phyloP scores from a whole-genome alignment of 1,140 invertebrate species.

The Radopholus similis region DNA sequence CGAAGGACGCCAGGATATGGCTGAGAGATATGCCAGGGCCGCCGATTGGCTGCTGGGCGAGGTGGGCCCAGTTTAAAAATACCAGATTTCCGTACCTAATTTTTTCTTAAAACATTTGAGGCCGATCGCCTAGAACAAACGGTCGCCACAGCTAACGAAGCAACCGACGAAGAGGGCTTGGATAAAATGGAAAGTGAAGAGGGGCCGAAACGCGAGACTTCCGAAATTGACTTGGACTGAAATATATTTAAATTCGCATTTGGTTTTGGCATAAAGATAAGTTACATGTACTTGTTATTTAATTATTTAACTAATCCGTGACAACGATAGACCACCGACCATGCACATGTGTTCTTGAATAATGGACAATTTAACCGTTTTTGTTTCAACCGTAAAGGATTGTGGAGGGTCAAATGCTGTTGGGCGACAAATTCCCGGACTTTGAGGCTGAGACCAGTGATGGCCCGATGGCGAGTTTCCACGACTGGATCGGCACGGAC shows the following conservation, averaged over 20 bases:
- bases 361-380: too few relatives aligned
- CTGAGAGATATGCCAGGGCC: neutral
- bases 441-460: conserved; percentile 41
- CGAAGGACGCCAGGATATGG: neutral
- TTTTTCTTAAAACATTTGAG: neutral
- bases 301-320: too few relatives aligned
- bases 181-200: neutral
- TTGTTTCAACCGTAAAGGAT: too few relatives aligned
- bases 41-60: conserved; percentile 4
- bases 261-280: too few relatives aligned
- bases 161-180: neutral
- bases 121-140: neutral
- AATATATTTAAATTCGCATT: too few relatives aligned
- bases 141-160: neutral
- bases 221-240: conserved; percentile 7
- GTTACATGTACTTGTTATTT: too few relatives aligned
- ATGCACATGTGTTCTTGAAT: too few relatives aligned
- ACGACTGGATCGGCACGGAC: conserved; percentile 61
- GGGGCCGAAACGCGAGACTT: neutral
- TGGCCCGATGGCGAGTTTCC: conserved; percentile 38
- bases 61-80: neutral
- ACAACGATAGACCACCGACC: too few relatives aligned
- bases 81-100: too few relatives aligned
- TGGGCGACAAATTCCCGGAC: conserved; percentile 44
- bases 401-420: neutral